A percentile compares a stretch with the other conserved stretches of the same genome.
phyloP scores from a whole-genome alignment of 2,888 invertebrate genomes.

The Aporophyla lueneburgensis region DNA sequence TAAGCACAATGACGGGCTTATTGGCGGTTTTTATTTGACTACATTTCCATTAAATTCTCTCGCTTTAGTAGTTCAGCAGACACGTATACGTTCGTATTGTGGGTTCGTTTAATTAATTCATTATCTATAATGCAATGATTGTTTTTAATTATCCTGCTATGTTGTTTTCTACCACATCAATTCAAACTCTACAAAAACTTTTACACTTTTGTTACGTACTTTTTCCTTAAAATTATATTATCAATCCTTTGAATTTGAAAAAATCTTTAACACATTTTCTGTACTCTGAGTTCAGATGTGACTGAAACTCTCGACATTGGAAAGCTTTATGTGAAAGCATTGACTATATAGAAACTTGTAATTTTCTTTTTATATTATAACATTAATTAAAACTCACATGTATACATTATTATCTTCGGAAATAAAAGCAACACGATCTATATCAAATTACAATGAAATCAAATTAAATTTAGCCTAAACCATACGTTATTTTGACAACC shows the following conservation, averaged over 20 bases:
- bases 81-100: slow-evolving; percentile 12
- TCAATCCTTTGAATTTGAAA: background rate
- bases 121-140: background rate
- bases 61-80: slow-evolving; percentile 23
- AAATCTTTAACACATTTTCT: background rate
- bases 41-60: slow-evolving; percentile 40
- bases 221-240: background rate
- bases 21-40: slow-evolving; percentile 42
- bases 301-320: background rate
- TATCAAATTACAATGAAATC: too few relatives aligned
- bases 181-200: too few relatives aligned
- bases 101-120: slow-evolving; percentile 32
- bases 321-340: too few relatives aligned
- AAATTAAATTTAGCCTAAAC: background rate
- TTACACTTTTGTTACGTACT: background rate
- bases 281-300: background rate
- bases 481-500: background rate
- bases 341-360: too few relatives aligned
- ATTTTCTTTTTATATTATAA: too few relatives aligned
- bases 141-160: slow-evolving; percentile 6
- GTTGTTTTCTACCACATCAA: background rate
- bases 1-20: slow-evolving; percentile 20
- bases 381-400: too few relatives aligned
- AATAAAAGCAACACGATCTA: too few relatives aligned
- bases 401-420: too few relatives aligned